These are phyloP conservation scores for Drosophila sturtevanti DNA, from an alignment of 1,140 invertebrate genomes.

Conservation along the genomic window DNA sequence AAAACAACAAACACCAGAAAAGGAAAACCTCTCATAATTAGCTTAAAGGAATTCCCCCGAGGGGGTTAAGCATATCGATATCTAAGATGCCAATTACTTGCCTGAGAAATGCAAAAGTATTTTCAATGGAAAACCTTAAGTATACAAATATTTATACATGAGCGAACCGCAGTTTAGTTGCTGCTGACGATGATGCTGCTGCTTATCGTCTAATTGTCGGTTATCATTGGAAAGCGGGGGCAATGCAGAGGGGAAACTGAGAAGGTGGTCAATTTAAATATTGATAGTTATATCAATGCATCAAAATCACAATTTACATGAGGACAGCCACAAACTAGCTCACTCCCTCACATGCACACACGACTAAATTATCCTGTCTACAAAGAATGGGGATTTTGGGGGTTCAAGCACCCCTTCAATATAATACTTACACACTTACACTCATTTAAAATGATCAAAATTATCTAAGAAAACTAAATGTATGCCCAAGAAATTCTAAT, in stretches of 20 bases:
- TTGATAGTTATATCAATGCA: conserved; percentile 75
- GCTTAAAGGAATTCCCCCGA: conserved; percentile 32
- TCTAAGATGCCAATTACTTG: conserved; percentile 35
- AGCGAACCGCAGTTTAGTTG: conserved; percentile 3
- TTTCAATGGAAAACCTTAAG: conserved; percentile 1
- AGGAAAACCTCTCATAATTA: conserved; percentile 68
- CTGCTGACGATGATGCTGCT: background rate
- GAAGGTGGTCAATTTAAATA: conserved; percentile 64
- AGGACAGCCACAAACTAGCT: conserved; percentile 62
- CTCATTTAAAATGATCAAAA: no score
- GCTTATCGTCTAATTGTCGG: conserved; percentile 30
- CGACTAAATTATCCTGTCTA: background rate
- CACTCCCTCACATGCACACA: conserved; percentile 13
- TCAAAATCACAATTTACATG: conserved; percentile 74
- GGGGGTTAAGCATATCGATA: conserved; percentile 43
- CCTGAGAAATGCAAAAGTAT: conserved; percentile 20
- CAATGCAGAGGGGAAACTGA: background rate
- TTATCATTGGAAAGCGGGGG: conserved; percentile 27
- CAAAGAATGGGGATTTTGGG: background rate
- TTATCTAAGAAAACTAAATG: no score
- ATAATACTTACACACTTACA: background rate
- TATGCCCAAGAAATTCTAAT: no score
- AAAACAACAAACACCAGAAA: conserved; percentile 3
- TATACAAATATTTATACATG: conserved; percentile 4
- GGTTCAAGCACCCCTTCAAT: background rate